Evolutionary conservation across 1,140 invertebrate species (phyloP).

Genomic region (Asbolus verrucosus): DNA sequence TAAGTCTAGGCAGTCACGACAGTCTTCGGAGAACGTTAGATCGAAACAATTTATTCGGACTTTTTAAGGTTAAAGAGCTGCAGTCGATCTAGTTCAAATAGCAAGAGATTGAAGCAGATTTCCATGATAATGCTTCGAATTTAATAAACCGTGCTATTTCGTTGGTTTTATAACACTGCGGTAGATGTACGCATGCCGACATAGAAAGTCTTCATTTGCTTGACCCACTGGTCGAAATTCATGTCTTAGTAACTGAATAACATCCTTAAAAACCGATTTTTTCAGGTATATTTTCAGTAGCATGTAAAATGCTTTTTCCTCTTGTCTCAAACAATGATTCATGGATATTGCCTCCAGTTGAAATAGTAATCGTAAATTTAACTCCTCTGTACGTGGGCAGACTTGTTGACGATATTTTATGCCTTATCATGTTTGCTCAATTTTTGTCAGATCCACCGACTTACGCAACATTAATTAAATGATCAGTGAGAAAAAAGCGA

Average conservation of each 20-base stretch:
- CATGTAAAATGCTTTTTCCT: slow-evolving; percentile 4
- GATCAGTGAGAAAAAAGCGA: slow-evolving; percentile 3
- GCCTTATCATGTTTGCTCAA: slow-evolving; percentile 16
- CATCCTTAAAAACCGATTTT: slow-evolving; percentile 14
- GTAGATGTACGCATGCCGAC: slow-evolving; percentile 1
- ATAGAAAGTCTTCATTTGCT: slow-evolving; percentile 31
- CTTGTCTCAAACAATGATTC: not conserved
- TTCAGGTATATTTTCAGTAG: not conserved
- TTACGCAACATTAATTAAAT: slow-evolving; percentile 28
- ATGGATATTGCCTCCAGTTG: not conserved
- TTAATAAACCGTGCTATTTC: slow-evolving; percentile 25
- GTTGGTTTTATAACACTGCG: slow-evolving; percentile 5
- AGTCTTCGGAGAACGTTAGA: slow-evolving; percentile 17
- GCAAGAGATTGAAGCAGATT: slow-evolving; percentile 32
- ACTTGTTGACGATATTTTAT: slow-evolving; percentile 11
- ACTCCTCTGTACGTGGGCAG: slow-evolving; percentile 9
- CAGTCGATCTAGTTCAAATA: slow-evolving; percentile 31
- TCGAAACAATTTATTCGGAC: slow-evolving; percentile 29
- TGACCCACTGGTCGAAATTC: slow-evolving; percentile 30
- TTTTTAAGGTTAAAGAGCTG: slow-evolving; percentile 31
- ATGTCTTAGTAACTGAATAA: slow-evolving; percentile 1
- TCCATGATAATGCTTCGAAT: slow-evolving; percentile 18
- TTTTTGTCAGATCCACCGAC: slow-evolving; percentile 7
- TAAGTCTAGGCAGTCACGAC: slow-evolving; percentile 24
- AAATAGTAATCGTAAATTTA: slow-evolving; percentile 29